Evolutionary conservation across 2,888 invertebrate genomes (phyloP), one percentile per base, ranked within the genome.

Genomic region (Congeria kusceri): DNA sequence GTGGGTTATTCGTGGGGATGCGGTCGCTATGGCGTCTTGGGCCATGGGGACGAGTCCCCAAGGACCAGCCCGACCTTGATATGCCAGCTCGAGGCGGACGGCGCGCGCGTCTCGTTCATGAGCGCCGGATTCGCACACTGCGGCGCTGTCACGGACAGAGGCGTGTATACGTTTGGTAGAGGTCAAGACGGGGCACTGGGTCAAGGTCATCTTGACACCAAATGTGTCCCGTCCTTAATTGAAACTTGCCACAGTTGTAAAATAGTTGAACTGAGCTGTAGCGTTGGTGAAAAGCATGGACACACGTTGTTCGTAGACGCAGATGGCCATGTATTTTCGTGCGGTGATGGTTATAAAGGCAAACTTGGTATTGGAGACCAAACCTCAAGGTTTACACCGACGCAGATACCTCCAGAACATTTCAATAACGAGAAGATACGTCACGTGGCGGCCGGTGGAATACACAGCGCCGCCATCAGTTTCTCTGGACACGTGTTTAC

Each of bases 311-410:
- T 86, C 57, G 53, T 86, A 28, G 76, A 81, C 11, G 44, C 47
- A 2, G 53, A 80, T 9, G 89, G 88, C 23, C 25, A 47, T 0
- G 88, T 87, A 20, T 85, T 71, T 77, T 62, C 86, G 9, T 88
- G 86, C 80, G 89, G 89, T 0, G 88, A 89, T 63, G 89, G 89
- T 11, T 89, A 87, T 73, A 89, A 89, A 69, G 89, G 89, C 0
- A 89, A 89, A 75, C 77, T 89, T 25, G 89, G 89, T 4, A 80
- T 86, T 23, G 89, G 85, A 25, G 84, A 86, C 66, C 87, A 87
- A 61, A 74, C 67, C 9, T 74, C 81, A 0, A 56, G 70, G 49
- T 72, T 56, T 15, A 57, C 65, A 20, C 87, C 89, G 1, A 73
- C 77, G 4, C 56, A 53, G 27, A 75, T 89, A n/a, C 67, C 83